Percentiles rank a stretch among this genome's conserved stretches.
These are phyloP conservation scores for Helicoverpa zea DNA, from an alignment of 1,140 invertebrate species.

Conservation along the genomic window DNA sequence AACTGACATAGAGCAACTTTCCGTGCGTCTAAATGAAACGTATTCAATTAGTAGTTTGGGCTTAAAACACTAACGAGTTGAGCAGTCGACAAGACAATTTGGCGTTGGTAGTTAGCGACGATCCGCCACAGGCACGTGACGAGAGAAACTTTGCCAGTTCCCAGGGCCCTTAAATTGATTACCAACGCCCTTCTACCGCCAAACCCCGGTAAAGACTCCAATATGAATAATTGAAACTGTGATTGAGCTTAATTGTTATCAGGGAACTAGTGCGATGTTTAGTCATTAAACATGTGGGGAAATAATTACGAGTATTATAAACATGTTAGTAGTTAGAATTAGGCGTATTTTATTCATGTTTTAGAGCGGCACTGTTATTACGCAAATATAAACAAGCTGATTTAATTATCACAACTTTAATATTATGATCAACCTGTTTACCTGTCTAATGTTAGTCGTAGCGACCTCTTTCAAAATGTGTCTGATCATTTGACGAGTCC, in stretches of 20 bases:
- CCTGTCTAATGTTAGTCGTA: too few relatives aligned
- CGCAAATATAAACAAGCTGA: too few relatives aligned
- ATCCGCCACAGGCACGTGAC: conserved; percentile 34
- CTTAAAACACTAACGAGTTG: conserved; percentile 52
- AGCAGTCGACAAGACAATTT: conserved; percentile 54
- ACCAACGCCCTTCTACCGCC: conserved; percentile 40
- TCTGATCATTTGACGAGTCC: too few relatives aligned
- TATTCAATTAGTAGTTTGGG: conserved; percentile 56
- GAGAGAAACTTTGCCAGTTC: conserved; percentile 39
- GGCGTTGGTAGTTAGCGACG: conserved; percentile 38
- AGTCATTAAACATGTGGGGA: not conserved
- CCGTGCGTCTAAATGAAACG: conserved; percentile 26
- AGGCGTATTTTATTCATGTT: too few relatives aligned
- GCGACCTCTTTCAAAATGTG: too few relatives aligned
- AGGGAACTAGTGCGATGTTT: conserved; percentile 1
- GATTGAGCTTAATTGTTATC: conserved; percentile 40
- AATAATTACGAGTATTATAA: not conserved
- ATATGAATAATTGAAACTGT: conserved; percentile 49
- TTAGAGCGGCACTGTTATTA: too few relatives aligned
- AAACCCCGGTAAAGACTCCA: conserved; percentile 37
- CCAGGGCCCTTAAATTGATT: conserved; percentile 50
- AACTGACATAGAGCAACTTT: conserved; percentile 1
- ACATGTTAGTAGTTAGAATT: too few relatives aligned
- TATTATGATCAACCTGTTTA: too few relatives aligned
- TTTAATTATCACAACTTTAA: too few relatives aligned